These are phyloP conservation scores for Holotrichia oblita DNA, from an alignment of 1,140 invertebrate species.

Conservation along the genomic window DNA sequence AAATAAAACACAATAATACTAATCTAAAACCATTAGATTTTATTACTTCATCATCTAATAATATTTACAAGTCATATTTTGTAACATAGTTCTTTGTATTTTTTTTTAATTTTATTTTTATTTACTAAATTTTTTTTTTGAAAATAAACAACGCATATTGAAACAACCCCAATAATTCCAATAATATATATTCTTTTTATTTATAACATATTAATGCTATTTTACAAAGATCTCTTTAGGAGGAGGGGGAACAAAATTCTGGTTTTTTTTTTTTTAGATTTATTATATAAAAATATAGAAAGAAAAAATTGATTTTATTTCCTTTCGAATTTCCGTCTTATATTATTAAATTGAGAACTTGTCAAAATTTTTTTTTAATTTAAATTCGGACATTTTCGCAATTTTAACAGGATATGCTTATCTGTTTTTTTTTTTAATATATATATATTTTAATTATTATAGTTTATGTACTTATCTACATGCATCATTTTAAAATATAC, in stretches of 20 bases:
- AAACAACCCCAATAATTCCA: neutral
- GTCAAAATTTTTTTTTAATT: neutral
- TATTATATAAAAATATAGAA: conserved; percentile 23
- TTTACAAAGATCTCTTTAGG: too few species aligned
- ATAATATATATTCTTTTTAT: too few species aligned
- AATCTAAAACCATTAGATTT: conserved; percentile 28
- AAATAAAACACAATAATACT: conserved; percentile 12
- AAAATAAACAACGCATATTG: neutral
- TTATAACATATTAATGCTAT: neutral
- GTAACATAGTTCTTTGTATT: conserved; percentile 13
- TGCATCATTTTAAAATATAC: conserved; percentile 17
- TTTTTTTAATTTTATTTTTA: neutral
- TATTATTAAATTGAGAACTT: neutral
- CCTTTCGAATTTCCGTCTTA: neutral
- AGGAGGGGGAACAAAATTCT: neutral
- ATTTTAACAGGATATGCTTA: neutral
- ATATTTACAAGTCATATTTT: conserved; percentile 24
- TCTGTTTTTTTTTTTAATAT: too few species aligned
- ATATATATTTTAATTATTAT: too few species aligned
- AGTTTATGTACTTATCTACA: neutral
- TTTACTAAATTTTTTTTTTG: neutral
- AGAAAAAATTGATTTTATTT: conserved; percentile 13
- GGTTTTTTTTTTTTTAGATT: neutral
- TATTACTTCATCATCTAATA: conserved; percentile 24
- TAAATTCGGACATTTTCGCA: neutral